Base-by-base conservation (phyloP, 2,113 vertebrate genomes). In the Daubentonia madagascariensis region DNA sequence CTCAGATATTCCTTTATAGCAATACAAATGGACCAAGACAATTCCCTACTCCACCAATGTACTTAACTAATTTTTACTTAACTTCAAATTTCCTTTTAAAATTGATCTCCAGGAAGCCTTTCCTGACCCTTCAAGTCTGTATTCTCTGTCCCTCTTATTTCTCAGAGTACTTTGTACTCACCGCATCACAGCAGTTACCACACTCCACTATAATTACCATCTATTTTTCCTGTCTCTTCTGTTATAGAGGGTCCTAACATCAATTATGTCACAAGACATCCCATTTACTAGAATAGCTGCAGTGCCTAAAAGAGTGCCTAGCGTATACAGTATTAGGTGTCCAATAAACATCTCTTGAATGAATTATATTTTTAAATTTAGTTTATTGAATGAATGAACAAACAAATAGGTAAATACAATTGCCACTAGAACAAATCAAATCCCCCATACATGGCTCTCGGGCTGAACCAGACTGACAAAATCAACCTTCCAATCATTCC, bases 61-160 rank as follows among this genome's bases (percentile, higher is more conserved):
- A 22, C 40, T 90, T 92, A 85, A 32, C 17, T 94, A 83, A 91
- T 40, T 86, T 79, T 88, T 80, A 80, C 61, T 95, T 90, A 92
- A 6, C 22, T 89, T 93, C n/a, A 88, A 68, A 50, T 72, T 85
- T 76, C 23, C 59, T 91, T 37, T 88, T 83, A 67, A 72, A 78
- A 91, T 65, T 72, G 25, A 84, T 75, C n/a, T 95, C 35, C 17
- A 96, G 25, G 11, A 59, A 89, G 54, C 1, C 52, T 96, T 93
- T 54, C 0, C 22, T 93, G 45, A 61, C 16, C 17, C 23, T 72
- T 81, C 61, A 22, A 75, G 22, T 72, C 35, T 70, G 4, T 93
- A 89, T 59, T 94, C 50, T 54, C 8, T 83, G 1, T 59, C 12
- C 20, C 48, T 95, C 13, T 70, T 61, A 89, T 86, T 95, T 81